Evolutionary conservation across 2,797 vertebrate species (phyloP).

Genomic region (Huso huso): DNA sequence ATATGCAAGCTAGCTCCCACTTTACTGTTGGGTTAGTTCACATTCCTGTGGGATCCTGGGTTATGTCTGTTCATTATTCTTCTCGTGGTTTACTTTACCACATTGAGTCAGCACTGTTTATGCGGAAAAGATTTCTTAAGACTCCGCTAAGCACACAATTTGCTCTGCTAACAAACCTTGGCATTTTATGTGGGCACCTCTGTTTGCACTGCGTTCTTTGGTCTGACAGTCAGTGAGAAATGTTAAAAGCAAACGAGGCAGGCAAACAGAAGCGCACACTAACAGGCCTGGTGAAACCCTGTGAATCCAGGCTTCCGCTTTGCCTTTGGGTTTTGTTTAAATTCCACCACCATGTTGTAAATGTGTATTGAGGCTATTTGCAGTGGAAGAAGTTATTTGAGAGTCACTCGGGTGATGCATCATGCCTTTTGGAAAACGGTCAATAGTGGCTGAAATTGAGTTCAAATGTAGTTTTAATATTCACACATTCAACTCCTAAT

Average conservation of each 20-base stretch:
- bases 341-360: constrained; percentile 18
- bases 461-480: too few species aligned
- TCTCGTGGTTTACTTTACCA: constrained; percentile 8
- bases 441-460: too few species aligned
- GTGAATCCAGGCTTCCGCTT: not conserved
- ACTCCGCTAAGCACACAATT: constrained; percentile 21
- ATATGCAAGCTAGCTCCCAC: too few species aligned
- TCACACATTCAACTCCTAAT: too few species aligned
- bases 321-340: constrained; percentile 6
- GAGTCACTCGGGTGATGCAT: constrained; percentile 3
- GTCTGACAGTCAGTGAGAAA: constrained; percentile 35
- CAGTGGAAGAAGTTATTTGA: not conserved
- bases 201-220: constrained; percentile 33
- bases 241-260: constrained; percentile 22
- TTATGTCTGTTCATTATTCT: constrained; percentile 2
- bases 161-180: constrained; percentile 25
- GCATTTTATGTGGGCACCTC: constrained; percentile 17
- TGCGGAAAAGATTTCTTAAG: constrained; percentile 14
- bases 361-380: constrained; percentile 9
- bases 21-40: not conserved
- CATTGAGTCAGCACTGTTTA: constrained; percentile 7
- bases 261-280: constrained; percentile 22
- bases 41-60: not conserved
- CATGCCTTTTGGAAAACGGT: constrained; percentile 6
- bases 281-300: constrained; percentile 9